A percentile compares a stretch with the other conserved stretches of the same genome.
These are phyloP conservation scores for Berghia stephanieae DNA, from an alignment of 1,140 invertebrate genomes.

Conservation along the genomic window DNA sequence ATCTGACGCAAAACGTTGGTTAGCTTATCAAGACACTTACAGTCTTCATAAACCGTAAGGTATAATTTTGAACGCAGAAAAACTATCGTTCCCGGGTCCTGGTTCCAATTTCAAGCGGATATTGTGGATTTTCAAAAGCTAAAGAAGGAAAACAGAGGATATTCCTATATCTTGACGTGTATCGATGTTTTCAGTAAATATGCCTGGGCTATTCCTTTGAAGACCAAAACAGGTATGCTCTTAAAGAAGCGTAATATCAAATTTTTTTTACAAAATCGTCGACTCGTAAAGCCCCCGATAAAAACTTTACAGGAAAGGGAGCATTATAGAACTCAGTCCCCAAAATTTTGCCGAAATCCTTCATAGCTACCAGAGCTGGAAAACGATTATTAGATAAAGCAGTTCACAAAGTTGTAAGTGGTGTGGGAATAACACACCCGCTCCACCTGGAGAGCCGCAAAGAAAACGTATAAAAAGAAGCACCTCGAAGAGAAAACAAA, in stretches of 20 bases:
- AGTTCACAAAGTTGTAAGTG: background rate
- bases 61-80: too few relatives aligned
- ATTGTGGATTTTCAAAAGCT: constrained; percentile 55
- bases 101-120: constrained; percentile 65
- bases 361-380: background rate
- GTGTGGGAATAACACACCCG: too few relatives aligned
- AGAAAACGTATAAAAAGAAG: constrained; percentile 19
- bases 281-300: background rate
- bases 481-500: background rate
- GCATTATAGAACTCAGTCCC: background rate
- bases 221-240: constrained; percentile 64
- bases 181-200: constrained; percentile 69
- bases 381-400: constrained; percentile 11
- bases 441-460: background rate
- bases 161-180: constrained; percentile 66
- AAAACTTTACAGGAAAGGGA: background rate
- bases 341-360: background rate
- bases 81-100: constrained; percentile 41
- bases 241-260: constrained; percentile 43
- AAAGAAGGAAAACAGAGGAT: constrained; percentile 60
- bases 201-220: constrained; percentile 66
- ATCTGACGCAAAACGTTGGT: constrained; percentile 22
- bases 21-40: constrained; percentile 33
- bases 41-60: constrained; percentile 36
- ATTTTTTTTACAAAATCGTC: constrained; percentile 36